Evolutionary conservation across 2,797 vertebrate species (phyloP).

Genomic region (Syncerus caffer): DNA sequence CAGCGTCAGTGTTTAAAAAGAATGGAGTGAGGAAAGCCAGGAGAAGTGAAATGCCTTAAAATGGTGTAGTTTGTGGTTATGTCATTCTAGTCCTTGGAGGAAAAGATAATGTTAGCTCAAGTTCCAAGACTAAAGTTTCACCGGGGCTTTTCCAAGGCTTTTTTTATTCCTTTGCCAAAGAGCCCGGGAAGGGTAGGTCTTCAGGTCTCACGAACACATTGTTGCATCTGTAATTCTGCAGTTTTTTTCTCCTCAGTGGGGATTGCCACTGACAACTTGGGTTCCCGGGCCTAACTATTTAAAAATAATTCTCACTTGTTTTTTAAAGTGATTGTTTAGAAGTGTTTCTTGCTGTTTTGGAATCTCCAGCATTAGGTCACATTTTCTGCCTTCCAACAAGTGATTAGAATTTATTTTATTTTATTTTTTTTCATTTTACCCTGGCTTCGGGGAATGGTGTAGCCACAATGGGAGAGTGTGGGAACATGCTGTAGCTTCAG

Average conservation of each 20-base stretch:
- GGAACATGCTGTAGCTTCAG: not conserved
- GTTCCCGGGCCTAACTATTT: not conserved
- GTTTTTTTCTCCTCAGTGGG: not conserved
- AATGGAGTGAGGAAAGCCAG: not conserved
- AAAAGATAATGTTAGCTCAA: not conserved
- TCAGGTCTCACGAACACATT: not conserved
- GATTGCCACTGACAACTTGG: not conserved
- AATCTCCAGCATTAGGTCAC: not conserved
- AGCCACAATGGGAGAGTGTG: not conserved
- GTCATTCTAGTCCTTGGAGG: not conserved
- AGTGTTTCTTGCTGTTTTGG: not conserved
- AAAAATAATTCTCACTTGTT: not conserved
- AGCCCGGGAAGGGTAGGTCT: not conserved
- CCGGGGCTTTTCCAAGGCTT: not conserved
- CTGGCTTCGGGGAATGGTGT: not conserved
- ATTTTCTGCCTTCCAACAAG: not conserved
- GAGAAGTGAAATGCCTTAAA: not conserved
- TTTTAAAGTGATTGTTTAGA: not conserved
- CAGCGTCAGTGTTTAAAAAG: not conserved
- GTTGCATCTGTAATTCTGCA: not conserved
- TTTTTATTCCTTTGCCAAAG: not conserved
- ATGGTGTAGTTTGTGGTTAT: not conserved
- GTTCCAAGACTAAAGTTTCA: not conserved
- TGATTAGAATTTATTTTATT: not conserved
- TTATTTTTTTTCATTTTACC: not conserved